These are phyloP conservation scores for Lycaon pictus DNA, from an alignment of 2,113 vertebrate genomes.

Conservation along the genomic window DNA sequence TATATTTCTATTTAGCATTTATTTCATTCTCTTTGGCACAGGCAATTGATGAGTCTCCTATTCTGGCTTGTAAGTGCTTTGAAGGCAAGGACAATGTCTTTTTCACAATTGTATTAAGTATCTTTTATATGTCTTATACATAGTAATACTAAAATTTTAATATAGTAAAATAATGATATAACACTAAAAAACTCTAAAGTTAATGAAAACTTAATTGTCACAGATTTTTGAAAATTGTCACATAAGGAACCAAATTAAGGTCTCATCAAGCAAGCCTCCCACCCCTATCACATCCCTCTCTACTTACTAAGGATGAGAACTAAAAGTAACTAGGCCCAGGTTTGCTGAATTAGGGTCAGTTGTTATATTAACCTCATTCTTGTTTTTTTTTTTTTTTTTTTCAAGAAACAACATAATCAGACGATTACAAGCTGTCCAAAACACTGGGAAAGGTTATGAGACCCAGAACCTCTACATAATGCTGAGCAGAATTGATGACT, in stretches of 20 bases:
- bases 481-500: conserved; percentile 77
- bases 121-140: neutral
- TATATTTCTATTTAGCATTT: conserved; percentile 42
- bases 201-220: neutral
- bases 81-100: conserved; percentile 22
- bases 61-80: conserved; percentile 46
- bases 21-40: conserved; percentile 2
- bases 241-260: neutral
- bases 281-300: neutral
- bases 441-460: conserved; percentile 78
- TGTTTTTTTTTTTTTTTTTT: conserved; percentile 62
- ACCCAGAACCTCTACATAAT: conserved; percentile 66
- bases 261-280: neutral
- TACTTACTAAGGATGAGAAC: neutral
- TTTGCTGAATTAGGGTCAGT: neutral
- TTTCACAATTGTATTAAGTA: neutral
- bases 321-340: neutral
- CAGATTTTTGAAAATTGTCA: conserved; percentile 49
- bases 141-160: conserved; percentile 24
- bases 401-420: conserved; percentile 76
- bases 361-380: conserved; percentile 30
- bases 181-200: neutral
- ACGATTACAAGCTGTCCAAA: conserved; percentile 71
- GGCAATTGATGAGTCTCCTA: conserved; percentile 7
- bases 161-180: conserved; percentile 48